Base-by-base conservation (phyloP, 2,113 vertebrate genomes). In the Macrotus californicus region DNA sequence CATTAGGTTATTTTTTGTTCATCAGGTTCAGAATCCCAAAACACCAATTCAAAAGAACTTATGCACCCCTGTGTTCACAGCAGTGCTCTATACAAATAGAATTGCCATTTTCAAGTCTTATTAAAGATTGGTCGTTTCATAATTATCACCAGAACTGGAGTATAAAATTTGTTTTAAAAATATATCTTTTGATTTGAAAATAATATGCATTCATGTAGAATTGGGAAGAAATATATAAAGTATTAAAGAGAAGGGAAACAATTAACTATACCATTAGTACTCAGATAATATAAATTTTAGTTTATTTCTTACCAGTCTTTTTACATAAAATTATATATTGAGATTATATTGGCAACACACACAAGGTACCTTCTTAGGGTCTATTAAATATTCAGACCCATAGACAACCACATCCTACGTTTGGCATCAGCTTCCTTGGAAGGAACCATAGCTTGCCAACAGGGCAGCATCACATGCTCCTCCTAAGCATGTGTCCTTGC, bases 131-230 rank as follows among this genome's bases (percentile, higher is more conserved):
- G 61, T 64, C 61, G 31, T 14, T 59, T 91, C 41, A 43, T 59
- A 87, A 70, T 72, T 75, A 76, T 48, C 67, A 1, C 29, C 85
- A 75, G 54, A 76, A 95, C 5, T 59, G 7, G 24, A 81, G 7
- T 24, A 64, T n/a, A 56, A 1, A 70, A 46, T 89, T 73, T 75
- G 13, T 92, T 89, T 93, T 81, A 48, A 43, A 82, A 18, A 79
- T 43, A 29, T 75, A 72, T 77, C 75, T 91, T 88, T 76, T 31
- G 16, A 54, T 48, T 95, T 39, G 34, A 92, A 89, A 96, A 83
- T 77, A 94, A 83, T 56, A 83, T 39, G 36, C 26, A 66, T 41
- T 83, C 72, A 76, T 61, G 11, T 76, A 80, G 77, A 56, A 92
- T 82, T 89, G 36, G 50, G 89, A 70, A 67, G 24, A 84, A 93